phyloP scores from a whole-genome alignment of 1,140 invertebrate genomes.

The Phthorimaea operculella region DNA sequence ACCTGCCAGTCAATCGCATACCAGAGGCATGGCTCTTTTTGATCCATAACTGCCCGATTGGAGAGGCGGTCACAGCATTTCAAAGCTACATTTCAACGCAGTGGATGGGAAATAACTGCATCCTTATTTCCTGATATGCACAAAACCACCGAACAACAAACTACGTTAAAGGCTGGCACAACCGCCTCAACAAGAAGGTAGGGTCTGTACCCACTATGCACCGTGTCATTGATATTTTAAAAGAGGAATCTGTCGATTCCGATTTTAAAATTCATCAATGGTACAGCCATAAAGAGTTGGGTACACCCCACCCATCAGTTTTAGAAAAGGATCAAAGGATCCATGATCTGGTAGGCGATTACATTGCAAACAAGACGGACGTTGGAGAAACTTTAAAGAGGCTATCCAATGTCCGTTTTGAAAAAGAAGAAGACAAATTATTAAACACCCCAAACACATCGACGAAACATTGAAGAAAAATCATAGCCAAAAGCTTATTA shows the following conservation, averaged over 20 bases:
- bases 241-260: neutral
- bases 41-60: neutral
- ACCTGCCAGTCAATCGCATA: neutral
- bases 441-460: no score
- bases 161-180: no score
- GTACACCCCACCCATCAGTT: neutral
- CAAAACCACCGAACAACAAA: no score
- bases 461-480: no score
- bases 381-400: neutral
- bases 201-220: no score
- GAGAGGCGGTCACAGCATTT: neutral
- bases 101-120: neutral
- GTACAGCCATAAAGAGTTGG: neutral
- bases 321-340: neutral
- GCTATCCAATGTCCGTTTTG: neutral
- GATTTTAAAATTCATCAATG: neutral
- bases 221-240: neutral
- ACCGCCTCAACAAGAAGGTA: no score
- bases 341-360: neutral
- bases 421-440: no score
- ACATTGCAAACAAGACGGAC: no score
- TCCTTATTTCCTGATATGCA: neutral
- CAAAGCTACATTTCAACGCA: neutral
- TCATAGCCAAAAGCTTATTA: no score
- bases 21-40: neutral